phyloP scores from a whole-genome alignment of 2,888 invertebrate genomes.

The Lapara coniferarum region DNA sequence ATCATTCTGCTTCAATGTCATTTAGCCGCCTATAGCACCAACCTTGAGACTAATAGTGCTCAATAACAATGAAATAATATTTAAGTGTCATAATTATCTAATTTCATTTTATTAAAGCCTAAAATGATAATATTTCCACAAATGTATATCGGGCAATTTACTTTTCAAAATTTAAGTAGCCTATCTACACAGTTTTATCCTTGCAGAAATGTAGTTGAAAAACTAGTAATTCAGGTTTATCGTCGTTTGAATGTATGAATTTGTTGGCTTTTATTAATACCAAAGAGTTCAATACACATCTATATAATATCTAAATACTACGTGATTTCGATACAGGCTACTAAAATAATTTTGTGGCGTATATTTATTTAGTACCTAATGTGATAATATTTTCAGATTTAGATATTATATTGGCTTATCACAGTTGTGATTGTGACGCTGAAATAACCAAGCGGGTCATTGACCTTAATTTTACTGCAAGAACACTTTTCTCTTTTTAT shows the following conservation, averaged over 20 bases:
- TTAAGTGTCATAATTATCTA: conserved; percentile 9
- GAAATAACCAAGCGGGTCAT: conserved; percentile 86
- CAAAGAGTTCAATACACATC: too few relatives aligned
- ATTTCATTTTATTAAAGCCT: conserved; percentile 14
- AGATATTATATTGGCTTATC: conserved; percentile 86
- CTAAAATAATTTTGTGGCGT: not conserved
- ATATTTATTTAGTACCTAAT: not conserved
- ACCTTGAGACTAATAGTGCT: conserved; percentile 20
- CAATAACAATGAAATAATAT: conserved; percentile 11
- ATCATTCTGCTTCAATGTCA: conserved; percentile 17
- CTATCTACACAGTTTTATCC: not conserved
- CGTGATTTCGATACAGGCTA: not conserved
- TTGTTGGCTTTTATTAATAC: too few relatives aligned
- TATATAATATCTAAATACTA: too few relatives aligned
- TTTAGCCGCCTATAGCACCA: conserved; percentile 8
- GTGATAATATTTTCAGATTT: conserved; percentile 65
- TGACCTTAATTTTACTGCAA: conserved; percentile 86
- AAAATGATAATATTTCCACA: conserved; percentile 5
- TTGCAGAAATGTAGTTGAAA: not conserved
- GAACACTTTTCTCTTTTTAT: conserved; percentile 87
- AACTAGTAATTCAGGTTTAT: not conserved
- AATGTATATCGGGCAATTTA: not conserved
- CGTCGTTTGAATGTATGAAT: too few relatives aligned
- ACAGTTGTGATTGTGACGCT: conserved; percentile 86
- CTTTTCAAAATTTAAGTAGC: not conserved